Conservation (phyloP, 2,888 invertebrate genomes). For the Torymus tubicola region DNA sequence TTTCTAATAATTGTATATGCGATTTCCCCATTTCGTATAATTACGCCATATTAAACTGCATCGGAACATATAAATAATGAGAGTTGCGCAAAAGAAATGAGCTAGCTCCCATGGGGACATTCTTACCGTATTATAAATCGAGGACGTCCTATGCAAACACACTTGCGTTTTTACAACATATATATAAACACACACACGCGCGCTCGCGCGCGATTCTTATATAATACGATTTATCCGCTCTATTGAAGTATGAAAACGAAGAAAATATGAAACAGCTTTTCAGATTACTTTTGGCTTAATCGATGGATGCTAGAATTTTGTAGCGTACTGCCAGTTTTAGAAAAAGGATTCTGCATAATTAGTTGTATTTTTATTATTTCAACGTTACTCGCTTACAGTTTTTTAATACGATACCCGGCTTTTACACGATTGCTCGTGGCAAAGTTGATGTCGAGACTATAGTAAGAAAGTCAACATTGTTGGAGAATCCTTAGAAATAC, state of each 20-base stretch:
- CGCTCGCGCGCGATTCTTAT: no score
- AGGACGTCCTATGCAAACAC: no score
- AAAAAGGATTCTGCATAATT: neutral
- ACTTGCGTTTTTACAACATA: no score
- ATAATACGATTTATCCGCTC: no score
- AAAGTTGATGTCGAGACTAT: neutral
- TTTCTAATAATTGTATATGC: no score
- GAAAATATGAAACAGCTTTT: neutral
- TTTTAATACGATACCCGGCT: neutral
- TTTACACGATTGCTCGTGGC: neutral
- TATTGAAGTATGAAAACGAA: neutral
- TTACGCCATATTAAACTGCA: no score
- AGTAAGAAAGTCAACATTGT: neutral
- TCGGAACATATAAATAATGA: no score
- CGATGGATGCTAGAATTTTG: conserved; percentile 6
- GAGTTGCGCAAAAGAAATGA: no score
- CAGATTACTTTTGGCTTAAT: conserved; percentile 19
- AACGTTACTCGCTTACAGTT: neutral
- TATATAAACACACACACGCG: no score
- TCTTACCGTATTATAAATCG: no score
- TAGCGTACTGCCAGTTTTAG: neutral
- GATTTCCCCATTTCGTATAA: no score
- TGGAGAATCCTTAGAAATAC: conserved; percentile 16
- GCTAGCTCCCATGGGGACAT: no score
- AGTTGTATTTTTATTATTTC: neutral